Base-by-base conservation (phyloP, 2,113 vertebrate genomes). In the Globicephala melas region DNA sequence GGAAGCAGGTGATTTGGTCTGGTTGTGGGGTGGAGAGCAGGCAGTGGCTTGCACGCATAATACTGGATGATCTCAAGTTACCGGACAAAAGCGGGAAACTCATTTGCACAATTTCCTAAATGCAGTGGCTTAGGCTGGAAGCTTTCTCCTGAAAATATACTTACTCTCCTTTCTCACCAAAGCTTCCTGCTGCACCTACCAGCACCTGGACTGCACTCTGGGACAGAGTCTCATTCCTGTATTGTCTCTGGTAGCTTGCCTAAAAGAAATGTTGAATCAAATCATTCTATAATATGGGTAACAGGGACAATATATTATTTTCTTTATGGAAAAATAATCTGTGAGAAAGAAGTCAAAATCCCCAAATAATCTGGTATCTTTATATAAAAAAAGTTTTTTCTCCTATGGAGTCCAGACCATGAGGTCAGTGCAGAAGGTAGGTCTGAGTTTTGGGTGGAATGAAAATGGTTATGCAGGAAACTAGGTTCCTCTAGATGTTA, bases 171-270 rank as follows among this genome's bases (percentile, higher is more conserved):
- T 93, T 97, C 47, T 98, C 98, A 11, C 84, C 94, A 55, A 94
- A 94, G 58, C 97, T 98, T 94, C 94, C 94, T 4, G 97, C 95
- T 28, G 96, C 92, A 1, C 97, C 97, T 33, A 98, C 90, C 65
- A 98, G 93, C 47, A 98, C 60, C 81, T 98, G 97, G 28, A 94
- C 62, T 21, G 97, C 98, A 4, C 12, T 93, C 90, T 97, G 97
- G n/a, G 95, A 73, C 38, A 98, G 85, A 82, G 18, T 96, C 60
- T 97, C 97, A 76, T 84, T 44, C 76, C 20, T 91, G 62, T 97
- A 98, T 18, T 98, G 97, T 63, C 98, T 96, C 74, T 97, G 92
- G 84, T 98, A 98, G 81, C 98, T 98, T 0, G 97, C 97, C 98
- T 98, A 44, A 80, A 95, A 94, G 90, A 85, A 91, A 91, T n/a